A percentile compares a stretch with the other conserved stretches of the same genome.
Evolutionary conservation across 2,113 vertebrate species (phyloP).

Genomic region (Tragelaphus buxtoni): DNA sequence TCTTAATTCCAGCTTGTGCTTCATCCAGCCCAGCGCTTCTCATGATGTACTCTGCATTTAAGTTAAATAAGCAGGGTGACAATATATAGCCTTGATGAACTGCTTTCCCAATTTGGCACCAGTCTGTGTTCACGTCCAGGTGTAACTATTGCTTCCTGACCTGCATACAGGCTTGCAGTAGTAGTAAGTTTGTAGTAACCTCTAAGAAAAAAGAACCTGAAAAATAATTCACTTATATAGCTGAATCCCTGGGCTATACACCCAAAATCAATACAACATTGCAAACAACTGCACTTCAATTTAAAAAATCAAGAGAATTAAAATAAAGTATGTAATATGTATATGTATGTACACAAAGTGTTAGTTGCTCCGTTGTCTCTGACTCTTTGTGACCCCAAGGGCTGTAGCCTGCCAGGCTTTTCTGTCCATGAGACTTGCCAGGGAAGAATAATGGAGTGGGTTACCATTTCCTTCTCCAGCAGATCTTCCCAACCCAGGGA

Average conservation of each 20-base stretch:
- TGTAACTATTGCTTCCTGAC: not conserved
- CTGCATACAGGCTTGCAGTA: not conserved
- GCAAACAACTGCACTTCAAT: not conserved
- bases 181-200: not conserved
- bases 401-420: not conserved
- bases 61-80: not conserved
- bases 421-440: not conserved
- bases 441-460: not conserved
- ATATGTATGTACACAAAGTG: not conserved
- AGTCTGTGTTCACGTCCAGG: not conserved
- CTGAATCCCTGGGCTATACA: not conserved
- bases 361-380: not conserved
- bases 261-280: not conserved
- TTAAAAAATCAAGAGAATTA: not conserved
- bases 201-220: not conserved
- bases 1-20: not conserved
- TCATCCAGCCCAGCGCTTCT: not conserved
- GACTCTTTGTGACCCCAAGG: not conserved
- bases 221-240: not conserved
- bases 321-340: not conserved
- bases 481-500: not conserved
- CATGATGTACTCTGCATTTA: not conserved
- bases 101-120: not conserved
- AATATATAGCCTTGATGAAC: rapidly evolving
- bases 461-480: not conserved